Evolutionary conservation across 2,113 vertebrate genomes (phyloP).

Genomic region (Chinchilla lanigera): DNA sequence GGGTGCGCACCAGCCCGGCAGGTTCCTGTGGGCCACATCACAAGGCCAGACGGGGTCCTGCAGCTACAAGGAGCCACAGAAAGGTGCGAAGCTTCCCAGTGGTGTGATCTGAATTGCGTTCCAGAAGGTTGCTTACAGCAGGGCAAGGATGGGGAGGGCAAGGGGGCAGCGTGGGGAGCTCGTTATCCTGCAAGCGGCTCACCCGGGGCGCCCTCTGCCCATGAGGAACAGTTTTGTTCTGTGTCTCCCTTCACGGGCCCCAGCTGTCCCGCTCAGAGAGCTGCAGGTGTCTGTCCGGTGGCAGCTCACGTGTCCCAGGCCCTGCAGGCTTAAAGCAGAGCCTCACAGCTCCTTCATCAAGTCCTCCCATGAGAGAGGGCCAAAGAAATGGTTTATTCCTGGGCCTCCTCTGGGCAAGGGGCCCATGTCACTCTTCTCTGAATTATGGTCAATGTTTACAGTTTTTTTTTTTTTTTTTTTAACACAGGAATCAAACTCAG

Average conservation of each 20-base stretch:
- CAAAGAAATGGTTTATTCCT: background rate
- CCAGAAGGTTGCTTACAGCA: background rate
- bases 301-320: accelerated
- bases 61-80: background rate
- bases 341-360: background rate
- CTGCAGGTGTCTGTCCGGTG: background rate
- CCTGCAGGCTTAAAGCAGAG: background rate
- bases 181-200: background rate
- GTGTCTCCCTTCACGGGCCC: too few species aligned
- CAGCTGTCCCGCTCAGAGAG: background rate
- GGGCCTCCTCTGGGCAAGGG: background rate
- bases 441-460: background rate
- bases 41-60: background rate
- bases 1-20: background rate
- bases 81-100: background rate
- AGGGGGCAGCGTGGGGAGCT: background rate
- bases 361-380: background rate
- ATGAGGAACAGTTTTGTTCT: background rate
- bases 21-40: accelerated
- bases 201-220: background rate
- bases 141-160: background rate
- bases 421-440: background rate
- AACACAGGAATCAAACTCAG: too few species aligned
- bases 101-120: background rate
- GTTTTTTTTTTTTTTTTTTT: too few species aligned